These are phyloP conservation scores for Harpagus bidentatus DNA, from an alignment of 2,113 vertebrate genomes.

Conservation along the genomic window DNA sequence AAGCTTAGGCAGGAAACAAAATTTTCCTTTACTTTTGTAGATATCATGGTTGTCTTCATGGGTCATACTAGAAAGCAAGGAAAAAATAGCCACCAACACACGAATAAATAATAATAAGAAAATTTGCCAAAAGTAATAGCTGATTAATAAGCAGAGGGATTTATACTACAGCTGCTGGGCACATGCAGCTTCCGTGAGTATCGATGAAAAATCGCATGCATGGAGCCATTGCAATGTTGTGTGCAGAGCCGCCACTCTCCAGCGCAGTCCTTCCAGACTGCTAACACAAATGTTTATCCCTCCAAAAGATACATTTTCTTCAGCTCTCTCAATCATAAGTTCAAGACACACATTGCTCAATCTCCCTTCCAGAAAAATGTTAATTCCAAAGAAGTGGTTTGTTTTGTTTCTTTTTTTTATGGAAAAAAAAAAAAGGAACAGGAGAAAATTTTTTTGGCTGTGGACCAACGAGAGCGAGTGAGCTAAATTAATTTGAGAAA, in stretches of 20 bases:
- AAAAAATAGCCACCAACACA: neutral
- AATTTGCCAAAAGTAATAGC: neutral
- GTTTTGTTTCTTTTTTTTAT: neutral
- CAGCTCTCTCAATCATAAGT: neutral
- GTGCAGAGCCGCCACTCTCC: neutral
- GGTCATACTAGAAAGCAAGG: neutral
- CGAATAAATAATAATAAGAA: neutral
- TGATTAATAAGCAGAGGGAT: neutral
- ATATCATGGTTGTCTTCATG: neutral
- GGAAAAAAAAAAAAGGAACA: neutral
- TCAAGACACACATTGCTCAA: neutral
- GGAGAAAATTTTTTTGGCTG: slow-evolving; percentile 14
- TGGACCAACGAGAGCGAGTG: neutral
- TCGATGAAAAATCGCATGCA: neutral
- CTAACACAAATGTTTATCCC: neutral
- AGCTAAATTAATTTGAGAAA: slow-evolving; percentile 68
- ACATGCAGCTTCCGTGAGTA: neutral
- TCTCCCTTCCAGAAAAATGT: neutral
- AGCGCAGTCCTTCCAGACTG: neutral
- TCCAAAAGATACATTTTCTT: neutral
- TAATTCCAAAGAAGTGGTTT: neutral
- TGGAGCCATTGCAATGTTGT: neutral
- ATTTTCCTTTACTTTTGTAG: neutral
- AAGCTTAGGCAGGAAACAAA: neutral
- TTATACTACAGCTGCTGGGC: neutral